Evolutionary conservation across 2,113 vertebrate genomes (phyloP).

Genomic region (Xiphorhynchus elegans): DNA sequence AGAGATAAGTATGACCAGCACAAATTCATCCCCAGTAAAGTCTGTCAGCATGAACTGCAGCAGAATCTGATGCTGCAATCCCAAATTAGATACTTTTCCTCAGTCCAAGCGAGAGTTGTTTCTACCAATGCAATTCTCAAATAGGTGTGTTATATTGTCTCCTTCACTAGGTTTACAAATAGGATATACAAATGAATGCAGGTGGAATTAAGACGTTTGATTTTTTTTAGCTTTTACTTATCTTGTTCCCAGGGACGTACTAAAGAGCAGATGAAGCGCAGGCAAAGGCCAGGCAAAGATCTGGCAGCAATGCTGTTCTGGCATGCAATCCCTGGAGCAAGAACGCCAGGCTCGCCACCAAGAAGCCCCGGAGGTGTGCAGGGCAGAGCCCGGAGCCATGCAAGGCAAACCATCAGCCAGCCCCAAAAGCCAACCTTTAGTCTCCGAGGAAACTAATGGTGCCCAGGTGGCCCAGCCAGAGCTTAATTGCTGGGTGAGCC

Average conservation of each 20-base stretch:
- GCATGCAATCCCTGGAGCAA: not conserved
- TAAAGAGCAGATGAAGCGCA: fast-evolving
- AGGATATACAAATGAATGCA: not conserved
- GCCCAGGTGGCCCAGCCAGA: not conserved
- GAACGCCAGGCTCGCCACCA: not conserved
- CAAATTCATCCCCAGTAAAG: not conserved
- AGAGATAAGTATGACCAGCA: not conserved
- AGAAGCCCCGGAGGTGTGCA: not conserved
- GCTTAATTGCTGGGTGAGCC: not conserved
- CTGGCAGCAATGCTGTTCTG: too few relatives aligned
- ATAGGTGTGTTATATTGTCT: not conserved
- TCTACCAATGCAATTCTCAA: not conserved
- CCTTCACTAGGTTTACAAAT: not conserved
- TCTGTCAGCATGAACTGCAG: not conserved
- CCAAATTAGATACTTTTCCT: not conserved
- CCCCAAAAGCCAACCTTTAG: not conserved
- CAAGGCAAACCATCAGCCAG: not conserved
- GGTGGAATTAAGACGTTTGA: not conserved
- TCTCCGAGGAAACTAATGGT: not conserved
- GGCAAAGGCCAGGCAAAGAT: not conserved
- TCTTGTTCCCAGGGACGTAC: not conserved
- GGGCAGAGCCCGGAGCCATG: fast-evolving
- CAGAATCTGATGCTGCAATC: not conserved
- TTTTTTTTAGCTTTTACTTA: not conserved
- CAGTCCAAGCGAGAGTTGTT: not conserved